These are phyloP conservation scores for Siphlonurus alternatus DNA, from an alignment of 2,888 invertebrate genomes.

Conservation along the genomic window DNA sequence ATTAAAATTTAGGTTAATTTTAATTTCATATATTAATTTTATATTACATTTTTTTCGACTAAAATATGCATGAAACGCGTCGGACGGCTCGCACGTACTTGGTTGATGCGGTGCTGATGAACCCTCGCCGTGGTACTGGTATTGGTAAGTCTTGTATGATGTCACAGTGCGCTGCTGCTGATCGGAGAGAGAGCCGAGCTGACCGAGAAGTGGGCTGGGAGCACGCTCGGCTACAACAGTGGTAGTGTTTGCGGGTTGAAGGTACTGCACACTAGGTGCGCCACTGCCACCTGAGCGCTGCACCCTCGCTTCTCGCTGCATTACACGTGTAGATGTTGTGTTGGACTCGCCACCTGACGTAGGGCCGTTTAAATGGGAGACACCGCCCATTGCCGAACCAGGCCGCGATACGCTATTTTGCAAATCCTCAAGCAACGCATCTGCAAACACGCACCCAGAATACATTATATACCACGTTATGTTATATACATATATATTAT, in stretches of 20 bases:
- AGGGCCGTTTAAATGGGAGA: slow-evolving; percentile 5
- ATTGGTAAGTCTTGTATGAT: slow-evolving; percentile 17
- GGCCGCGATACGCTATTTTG: slow-evolving; percentile 20
- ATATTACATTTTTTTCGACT: too few relatives aligned
- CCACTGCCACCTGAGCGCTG: background rate
- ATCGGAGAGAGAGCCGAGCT: background rate
- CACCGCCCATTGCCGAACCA: slow-evolving; percentile 8
- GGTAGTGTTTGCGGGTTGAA: slow-evolving; percentile 22
- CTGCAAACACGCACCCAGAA: too few relatives aligned
- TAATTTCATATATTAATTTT: too few relatives aligned
- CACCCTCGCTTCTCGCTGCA: background rate
- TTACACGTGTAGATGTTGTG: background rate
- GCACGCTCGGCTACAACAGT: slow-evolving; percentile 19
- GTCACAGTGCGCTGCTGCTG: slow-evolving; percentile 8
- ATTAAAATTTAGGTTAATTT: too few relatives aligned
- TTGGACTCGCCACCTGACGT: too few relatives aligned
- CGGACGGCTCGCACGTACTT: too few relatives aligned
- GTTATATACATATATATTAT: too few relatives aligned
- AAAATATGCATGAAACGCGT: too few relatives aligned
- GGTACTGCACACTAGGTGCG: slow-evolving; percentile 17
- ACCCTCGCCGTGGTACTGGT: slow-evolving; percentile 16
- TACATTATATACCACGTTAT: too few relatives aligned
- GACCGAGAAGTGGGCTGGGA: slow-evolving; percentile 11
- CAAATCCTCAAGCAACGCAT: slow-evolving; percentile 22
- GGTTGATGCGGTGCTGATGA: background rate